phyloP scores from a whole-genome alignment of 1,140 invertebrate species.

The Periplaneta americana region DNA sequence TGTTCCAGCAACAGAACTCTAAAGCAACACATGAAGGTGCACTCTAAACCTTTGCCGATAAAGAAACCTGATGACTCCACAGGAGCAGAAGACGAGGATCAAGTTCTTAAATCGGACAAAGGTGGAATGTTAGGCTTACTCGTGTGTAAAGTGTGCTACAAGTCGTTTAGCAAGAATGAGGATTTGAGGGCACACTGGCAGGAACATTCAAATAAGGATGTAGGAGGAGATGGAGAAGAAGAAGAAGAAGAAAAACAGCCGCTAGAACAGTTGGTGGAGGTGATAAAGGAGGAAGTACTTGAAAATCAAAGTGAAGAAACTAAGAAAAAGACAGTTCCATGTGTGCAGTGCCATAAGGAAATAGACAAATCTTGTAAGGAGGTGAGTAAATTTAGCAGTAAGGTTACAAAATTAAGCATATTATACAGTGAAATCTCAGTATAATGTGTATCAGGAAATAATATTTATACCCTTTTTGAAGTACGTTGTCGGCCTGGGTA shows the following conservation, averaged over 20 bases:
- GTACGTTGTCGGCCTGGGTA: no score
- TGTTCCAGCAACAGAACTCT: background rate
- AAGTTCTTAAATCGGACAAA: slow-evolving; percentile 23
- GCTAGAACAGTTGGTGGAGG: background rate
- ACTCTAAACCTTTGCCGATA: slow-evolving; percentile 14
- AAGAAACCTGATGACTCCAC: background rate
- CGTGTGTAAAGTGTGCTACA: slow-evolving; percentile 55
- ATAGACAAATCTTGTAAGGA: background rate
- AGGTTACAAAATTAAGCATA: no score
- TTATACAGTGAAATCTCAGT: no score
- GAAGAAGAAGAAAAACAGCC: background rate
- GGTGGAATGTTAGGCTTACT: slow-evolving; percentile 32
- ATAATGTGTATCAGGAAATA: no score
- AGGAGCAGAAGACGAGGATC: background rate
- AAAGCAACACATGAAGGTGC: slow-evolving; percentile 33
- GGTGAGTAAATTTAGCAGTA: no score
- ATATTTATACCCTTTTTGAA: no score
- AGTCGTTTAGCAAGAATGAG: slow-evolving; percentile 58
- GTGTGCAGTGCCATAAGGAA: background rate
- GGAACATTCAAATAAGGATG: background rate
- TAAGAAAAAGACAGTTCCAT: background rate
- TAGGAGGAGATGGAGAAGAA: background rate
- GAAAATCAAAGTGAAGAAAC: background rate
- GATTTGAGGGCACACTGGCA: slow-evolving; percentile 60
- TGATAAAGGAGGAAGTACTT: background rate